Conservation (phyloP, 2,113 vertebrate genomes). For the Oncorhynchus clarkii region DNA sequence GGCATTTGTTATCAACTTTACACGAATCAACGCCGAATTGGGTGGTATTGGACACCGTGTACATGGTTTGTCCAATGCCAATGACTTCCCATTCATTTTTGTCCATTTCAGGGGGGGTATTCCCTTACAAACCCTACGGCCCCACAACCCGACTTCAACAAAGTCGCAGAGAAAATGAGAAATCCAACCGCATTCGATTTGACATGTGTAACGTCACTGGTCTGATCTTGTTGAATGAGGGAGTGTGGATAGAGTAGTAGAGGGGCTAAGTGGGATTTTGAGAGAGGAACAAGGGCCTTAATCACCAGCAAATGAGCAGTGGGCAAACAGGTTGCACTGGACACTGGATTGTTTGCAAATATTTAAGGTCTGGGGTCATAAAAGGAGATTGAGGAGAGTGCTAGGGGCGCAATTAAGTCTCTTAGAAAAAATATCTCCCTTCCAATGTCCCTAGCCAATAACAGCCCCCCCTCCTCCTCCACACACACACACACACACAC, state of each 20-base stretch:
- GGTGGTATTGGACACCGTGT: no score
- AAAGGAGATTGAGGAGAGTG: conserved; percentile 44
- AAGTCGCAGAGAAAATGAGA: not conserved
- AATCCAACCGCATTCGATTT: not conserved
- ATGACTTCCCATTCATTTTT: no score
- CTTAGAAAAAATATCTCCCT: conserved; percentile 37
- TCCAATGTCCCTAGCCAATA: conserved; percentile 11
- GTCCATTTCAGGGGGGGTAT: no score
- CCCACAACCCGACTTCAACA: not conserved
- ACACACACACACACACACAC: no score
- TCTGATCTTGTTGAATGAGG: not conserved
- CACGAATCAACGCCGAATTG: no score
- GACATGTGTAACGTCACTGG: not conserved
- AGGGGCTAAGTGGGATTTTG: conserved; percentile 32
- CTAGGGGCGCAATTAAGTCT: conserved; percentile 50
- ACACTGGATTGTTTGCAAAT: conserved; percentile 64
- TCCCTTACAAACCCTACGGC: not conserved
- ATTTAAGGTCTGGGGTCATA: conserved; percentile 51
- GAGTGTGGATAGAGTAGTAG: conserved; percentile 3
- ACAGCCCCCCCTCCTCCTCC: not conserved
- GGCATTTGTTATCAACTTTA: no score
- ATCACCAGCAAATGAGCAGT: conserved; percentile 59
- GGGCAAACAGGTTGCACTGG: conserved; percentile 47
- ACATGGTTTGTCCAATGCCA: no score
- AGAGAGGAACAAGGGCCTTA: conserved; percentile 48